Evolutionary conservation across 2,113 vertebrate species (phyloP), one percentile per base, ranked within the genome.

Genomic region (Tringa solitaria): DNA sequence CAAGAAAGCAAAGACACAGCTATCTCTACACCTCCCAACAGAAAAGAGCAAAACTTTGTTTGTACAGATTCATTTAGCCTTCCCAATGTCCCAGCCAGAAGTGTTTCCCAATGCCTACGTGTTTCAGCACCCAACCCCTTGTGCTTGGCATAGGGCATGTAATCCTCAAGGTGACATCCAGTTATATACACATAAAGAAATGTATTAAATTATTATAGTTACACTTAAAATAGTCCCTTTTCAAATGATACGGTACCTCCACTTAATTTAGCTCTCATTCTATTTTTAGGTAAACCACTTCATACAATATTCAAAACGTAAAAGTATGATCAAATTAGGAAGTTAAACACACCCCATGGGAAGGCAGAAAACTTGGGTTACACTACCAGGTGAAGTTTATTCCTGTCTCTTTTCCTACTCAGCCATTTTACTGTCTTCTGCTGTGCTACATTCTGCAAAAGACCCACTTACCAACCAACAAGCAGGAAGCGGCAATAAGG

Each of bases 251-350:
- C 24, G n/a, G 82, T 73, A 61, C 48, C 87, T 92, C 59, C 57
- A 79, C 41, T 75, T 89, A 63, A 87, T 80, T 91, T 83, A 92
- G 89, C 50, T 90, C 82, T 83, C 72, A 8, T 73, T 91, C 84
- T 85, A 81, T 86, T 95, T 92, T 94, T 67, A 90, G 51, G 46
- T 63, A 95, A 92, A 88, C 30, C 64, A 93, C 59, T 87, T 88
- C 92, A 95, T 84, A 70, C 90, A 93, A 87, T 81, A 95, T 81
- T 89, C 76, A 92, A 88, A 89, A 80, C 35, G 59, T 33, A 84
- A 77, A 95, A 95, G 80, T 45, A 88, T 5, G 63, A 89, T 70
- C 79, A 63, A 92, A 90, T 90, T 85, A 48, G 54, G 91, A 94
- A 95, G 92, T 74, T 86, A 74, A 88, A 79, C 68, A 74, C 63